Conservation (phyloP, 2,113 vertebrate genomes). For the Tupaia tana region DNA sequence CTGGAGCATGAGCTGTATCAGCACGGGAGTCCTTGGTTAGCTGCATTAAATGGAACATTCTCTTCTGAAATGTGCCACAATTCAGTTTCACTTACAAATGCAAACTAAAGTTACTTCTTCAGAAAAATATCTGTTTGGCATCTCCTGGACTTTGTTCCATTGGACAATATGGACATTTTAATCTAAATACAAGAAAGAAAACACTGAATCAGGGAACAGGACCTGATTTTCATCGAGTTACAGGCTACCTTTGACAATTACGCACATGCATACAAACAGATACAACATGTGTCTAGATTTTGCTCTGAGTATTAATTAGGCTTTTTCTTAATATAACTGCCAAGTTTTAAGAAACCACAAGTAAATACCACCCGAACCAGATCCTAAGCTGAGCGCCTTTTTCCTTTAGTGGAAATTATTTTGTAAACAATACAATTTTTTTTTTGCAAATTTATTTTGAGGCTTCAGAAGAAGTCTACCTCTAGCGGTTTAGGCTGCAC, state of each 20-base stretch:
- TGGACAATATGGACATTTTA: slow-evolving; percentile 94
- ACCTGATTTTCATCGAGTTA: background rate
- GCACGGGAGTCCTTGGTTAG: slow-evolving; percentile 85
- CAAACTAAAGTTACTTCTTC: slow-evolving; percentile 84
- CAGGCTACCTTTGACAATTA: background rate
- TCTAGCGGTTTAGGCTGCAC: background rate
- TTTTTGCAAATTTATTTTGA: background rate
- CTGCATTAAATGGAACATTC: slow-evolving; percentile 84
- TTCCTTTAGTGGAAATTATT: background rate
- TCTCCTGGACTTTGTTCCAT: slow-evolving; percentile 93
- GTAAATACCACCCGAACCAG: background rate
- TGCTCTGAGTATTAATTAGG: background rate
- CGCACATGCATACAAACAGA: background rate
- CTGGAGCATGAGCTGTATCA: slow-evolving; percentile 84
- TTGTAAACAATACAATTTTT: slow-evolving; percentile 22
- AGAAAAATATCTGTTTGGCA: slow-evolving; percentile 94
- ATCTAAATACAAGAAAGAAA: slow-evolving; percentile 85
- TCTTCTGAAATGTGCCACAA: slow-evolving; percentile 85
- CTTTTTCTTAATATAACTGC: background rate
- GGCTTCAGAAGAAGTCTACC: slow-evolving; percentile 31
- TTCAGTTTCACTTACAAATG: slow-evolving; percentile 86
- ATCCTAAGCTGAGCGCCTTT: background rate
- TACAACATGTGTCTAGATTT: background rate
- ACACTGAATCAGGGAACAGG: background rate
- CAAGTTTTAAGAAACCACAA: slow-evolving; percentile 22